A percentile compares a stretch with the other conserved stretches of the same genome.
These are phyloP conservation scores for Condylura cristata DNA, from an alignment of 2,113 vertebrate species.

Conservation along the genomic window DNA sequence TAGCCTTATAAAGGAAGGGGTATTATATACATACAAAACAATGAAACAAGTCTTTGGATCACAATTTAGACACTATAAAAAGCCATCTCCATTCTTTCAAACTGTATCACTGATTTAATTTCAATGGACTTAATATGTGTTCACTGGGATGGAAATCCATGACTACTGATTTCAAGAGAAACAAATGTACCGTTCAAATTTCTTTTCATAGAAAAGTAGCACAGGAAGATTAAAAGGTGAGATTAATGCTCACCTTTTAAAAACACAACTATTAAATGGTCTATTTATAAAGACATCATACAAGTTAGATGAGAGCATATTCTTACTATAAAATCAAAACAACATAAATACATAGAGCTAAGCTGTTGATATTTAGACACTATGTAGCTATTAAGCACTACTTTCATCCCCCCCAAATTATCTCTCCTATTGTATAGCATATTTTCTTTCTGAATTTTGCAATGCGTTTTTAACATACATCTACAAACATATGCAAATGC, in stretches of 20 bases:
- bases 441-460: constrained; percentile 47
- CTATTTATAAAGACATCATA: constrained; percentile 24
- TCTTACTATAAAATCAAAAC: neutral
- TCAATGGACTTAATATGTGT: neutral
- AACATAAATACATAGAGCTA: neutral
- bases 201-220: constrained; percentile 6
- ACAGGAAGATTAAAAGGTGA: neutral
- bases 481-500: constrained; percentile 43
- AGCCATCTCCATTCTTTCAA: constrained; percentile 19
- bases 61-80: neutral
- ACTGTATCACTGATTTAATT: constrained; percentile 36
- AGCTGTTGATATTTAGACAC: neutral
- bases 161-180: constrained; percentile 32
- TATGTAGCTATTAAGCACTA: neutral
- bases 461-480: constrained; percentile 27
- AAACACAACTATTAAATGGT: neutral
- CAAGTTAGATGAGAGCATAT: neutral
- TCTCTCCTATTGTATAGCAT: neutral
- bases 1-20: neutral
- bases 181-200: neutral
- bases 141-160: constrained; percentile 27
- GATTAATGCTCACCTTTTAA: constrained; percentile 38
- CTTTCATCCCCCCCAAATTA: neutral
- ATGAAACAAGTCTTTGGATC: neutral
- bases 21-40: neutral